Evolutionary conservation across 2,888 invertebrate genomes (phyloP), one percentile per base, ranked within the genome.

Genomic region (Epirrita christyi): DNA sequence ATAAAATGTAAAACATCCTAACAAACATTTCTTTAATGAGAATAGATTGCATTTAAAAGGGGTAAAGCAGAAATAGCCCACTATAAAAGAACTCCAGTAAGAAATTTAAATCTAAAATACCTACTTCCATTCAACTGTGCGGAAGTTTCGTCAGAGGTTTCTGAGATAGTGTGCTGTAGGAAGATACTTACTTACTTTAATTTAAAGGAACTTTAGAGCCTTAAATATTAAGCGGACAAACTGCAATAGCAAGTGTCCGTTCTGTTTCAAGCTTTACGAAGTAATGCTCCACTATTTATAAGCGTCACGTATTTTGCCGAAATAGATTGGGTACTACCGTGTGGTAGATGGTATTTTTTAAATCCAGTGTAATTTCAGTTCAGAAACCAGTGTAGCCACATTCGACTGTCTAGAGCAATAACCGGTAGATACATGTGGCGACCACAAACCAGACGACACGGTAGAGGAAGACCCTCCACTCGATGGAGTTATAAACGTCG

Each of bases 41-140:
- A n/a, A 62, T 58, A 62, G 59, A 56, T 61, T 54, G 51, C 54
- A 58, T 55, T 58, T 41, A 52, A 47, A 53, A 52, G 48, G 45
- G 41, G 36, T 51, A 51, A 37, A 51, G 9, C 34, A 27, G 38
- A 63, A 52, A 11, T 52, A 50, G 14, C 32, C 36, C 43, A 38
- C 42, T 40, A 47, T 38, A 47, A 63, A 61, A 53, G 41, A 59
- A 44, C 57, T 58, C 32, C n/a, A 55, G 44, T 52, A n/a, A 55
- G 48, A 53, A 59, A 59, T 59, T 61, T 59, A 46, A 55, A 55
- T 61, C 45, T 55, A 52, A 59, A 59, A 61, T 59, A 54, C 61
- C 51, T 61, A 54, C 61, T 55, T 59, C 49, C 52, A 55, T 55
- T 52, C 49, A 59, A 59, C 55, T 55, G 56, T 43, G 40, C 10